These are phyloP conservation scores for Drosophila repleta DNA, from an alignment of 1,140 invertebrate species.

Conservation along the genomic window DNA sequence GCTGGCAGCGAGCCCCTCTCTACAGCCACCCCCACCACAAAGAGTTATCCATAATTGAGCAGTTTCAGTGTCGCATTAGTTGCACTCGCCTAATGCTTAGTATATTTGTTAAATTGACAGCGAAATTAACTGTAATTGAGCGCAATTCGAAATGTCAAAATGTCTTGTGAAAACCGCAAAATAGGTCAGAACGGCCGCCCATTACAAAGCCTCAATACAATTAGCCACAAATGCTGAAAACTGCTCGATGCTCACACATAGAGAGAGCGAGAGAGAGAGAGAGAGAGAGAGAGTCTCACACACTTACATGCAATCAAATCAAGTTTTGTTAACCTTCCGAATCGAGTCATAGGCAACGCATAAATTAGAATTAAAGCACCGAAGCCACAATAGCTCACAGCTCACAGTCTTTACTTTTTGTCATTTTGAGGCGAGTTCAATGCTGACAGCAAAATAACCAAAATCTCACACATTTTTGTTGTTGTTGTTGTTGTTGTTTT, in stretches of 20 bases:
- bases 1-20: neutral
- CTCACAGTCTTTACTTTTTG: conserved; percentile 4
- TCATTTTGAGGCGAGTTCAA: conserved; percentile 26
- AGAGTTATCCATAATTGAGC: conserved; percentile 22
- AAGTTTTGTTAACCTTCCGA: conserved; percentile 11
- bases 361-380: conserved; percentile 24
- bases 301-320: conserved; percentile 13
- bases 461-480: conserved; percentile 58
- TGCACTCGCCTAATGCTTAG: conserved; percentile 9
- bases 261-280: too few species aligned
- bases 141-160: conserved; percentile 67
- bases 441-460: neutral
- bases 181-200: conserved; percentile 17
- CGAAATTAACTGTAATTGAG: conserved; percentile 57
- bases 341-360: neutral
- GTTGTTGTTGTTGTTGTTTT: too few species aligned
- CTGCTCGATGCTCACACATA: conserved; percentile 11
- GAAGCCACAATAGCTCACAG: neutral
- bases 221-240: conserved; percentile 13
- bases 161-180: conserved; percentile 64
- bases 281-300: too few species aligned
- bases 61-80: conserved; percentile 24
- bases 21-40: neutral
- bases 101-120: conserved; percentile 32
- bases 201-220: conserved; percentile 30